Evolutionary conservation across 2,113 vertebrate genomes (phyloP).

Genomic region (Muntiacus reevesi): DNA sequence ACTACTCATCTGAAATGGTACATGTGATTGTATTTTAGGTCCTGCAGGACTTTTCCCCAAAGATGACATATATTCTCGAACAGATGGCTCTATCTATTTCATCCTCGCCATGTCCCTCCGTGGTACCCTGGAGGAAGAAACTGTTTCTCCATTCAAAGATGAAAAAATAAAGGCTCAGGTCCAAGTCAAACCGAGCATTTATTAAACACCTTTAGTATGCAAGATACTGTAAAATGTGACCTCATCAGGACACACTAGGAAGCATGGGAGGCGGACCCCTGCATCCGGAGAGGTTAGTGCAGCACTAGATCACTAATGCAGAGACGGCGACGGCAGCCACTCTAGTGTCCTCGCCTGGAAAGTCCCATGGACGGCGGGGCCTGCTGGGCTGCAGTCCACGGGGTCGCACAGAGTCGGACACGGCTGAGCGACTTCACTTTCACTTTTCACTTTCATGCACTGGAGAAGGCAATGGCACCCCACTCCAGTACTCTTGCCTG

Average conservation of each 20-base stretch:
- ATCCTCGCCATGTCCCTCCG: neutral
- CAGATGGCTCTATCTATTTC: slow-evolving; percentile 17
- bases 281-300: neutral
- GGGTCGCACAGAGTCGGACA: no score
- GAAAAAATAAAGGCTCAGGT: neutral
- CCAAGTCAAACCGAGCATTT: slow-evolving; percentile 51
- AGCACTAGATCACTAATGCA: neutral
- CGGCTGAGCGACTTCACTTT: no score
- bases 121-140: neutral
- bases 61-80: neutral
- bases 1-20: neutral
- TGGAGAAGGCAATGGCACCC: no score
- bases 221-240: slow-evolving; percentile 30
- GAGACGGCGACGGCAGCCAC: no score
- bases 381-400: no score
- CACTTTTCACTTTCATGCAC: no score
- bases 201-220: slow-evolving; percentile 28
- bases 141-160: slow-evolving; percentile 20
- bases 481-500: no score
- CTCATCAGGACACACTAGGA: neutral
- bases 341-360: no score
- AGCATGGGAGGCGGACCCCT: neutral
- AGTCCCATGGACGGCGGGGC: no score
- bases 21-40: neutral
- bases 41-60: neutral